Percentiles rank a stretch among this genome's conserved stretches.
Evolutionary conservation across 2,797 vertebrate species (phyloP).

Genomic region (Pteronotus mesoamericanus): DNA sequence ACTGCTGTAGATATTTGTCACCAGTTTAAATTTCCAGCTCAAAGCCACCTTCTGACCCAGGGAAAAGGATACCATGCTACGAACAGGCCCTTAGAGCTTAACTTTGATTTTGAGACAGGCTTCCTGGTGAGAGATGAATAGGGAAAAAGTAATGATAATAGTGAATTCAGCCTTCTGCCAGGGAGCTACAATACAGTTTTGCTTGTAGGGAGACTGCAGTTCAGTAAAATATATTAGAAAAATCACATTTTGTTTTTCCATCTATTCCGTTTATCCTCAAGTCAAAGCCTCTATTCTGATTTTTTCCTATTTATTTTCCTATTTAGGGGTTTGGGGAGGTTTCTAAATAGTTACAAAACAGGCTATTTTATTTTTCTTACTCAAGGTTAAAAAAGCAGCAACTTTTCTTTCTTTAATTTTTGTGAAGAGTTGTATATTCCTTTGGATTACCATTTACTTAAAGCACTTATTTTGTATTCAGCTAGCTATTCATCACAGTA

Average conservation of each 20-base stretch:
- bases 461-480: background rate
- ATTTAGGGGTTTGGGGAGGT: background rate
- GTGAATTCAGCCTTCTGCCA: background rate
- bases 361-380: background rate
- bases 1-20: slow-evolving; percentile 55
- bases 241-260: background rate
- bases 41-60: slow-evolving; percentile 53
- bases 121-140: slow-evolving; percentile 53
- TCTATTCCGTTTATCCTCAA: background rate
- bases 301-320: slow-evolving; percentile 25
- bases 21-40: slow-evolving; percentile 50
- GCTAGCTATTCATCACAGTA: background rate
- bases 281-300: slow-evolving; percentile 1
- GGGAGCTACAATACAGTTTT: slow-evolving; percentile 26
- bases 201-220: background rate
- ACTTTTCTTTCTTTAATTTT: background rate
- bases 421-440: background rate
- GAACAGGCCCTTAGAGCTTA: slow-evolving; percentile 1
- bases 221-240: background rate
- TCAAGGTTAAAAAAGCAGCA: background rate
- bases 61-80: slow-evolving; percentile 13
- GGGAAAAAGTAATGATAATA: background rate
- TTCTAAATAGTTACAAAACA: background rate
- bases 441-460: background rate
- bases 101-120: slow-evolving; percentile 45